Conservation (phyloP, 1,140 invertebrate genomes). For the Heliconius melpomene region DNA sequence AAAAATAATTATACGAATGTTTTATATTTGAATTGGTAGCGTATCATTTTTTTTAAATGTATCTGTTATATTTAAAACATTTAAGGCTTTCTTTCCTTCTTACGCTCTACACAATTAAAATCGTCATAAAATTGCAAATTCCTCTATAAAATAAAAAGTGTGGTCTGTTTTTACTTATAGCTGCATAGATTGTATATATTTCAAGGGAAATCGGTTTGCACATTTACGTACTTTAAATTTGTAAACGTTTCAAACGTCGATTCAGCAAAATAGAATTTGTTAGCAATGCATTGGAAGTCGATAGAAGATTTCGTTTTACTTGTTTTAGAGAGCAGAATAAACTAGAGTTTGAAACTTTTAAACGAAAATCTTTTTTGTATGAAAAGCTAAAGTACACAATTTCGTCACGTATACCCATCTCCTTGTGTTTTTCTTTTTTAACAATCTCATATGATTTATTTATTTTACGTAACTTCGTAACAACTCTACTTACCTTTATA, state of each 20-base stretch:
- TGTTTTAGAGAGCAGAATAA: background rate
- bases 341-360: background rate
- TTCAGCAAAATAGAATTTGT: conserved; percentile 10
- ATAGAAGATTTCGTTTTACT: background rate
- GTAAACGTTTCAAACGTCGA: background rate
- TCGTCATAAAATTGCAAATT: no score
- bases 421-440: background rate
- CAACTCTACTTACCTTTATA: background rate
- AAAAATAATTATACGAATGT: no score
- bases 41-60: background rate
- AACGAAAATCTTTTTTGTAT: conserved; percentile 7
- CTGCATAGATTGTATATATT: no score
- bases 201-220: background rate
- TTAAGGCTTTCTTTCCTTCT: no score
- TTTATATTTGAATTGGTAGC: no score
- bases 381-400: conserved; percentile 9
- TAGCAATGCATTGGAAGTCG: conserved; percentile 4
- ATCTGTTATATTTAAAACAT: background rate
- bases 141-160: no score
- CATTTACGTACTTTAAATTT: conserved; percentile 1
- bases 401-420: background rate
- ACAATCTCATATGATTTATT: background rate
- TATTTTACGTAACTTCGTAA: background rate
- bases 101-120: no score
- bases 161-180: no score